A percentile compares a stretch with the other conserved stretches of the same genome.
These are phyloP conservation scores for Drosophila trichaetosa DNA, from an alignment of 2,888 invertebrate genomes.

Conservation along the genomic window DNA sequence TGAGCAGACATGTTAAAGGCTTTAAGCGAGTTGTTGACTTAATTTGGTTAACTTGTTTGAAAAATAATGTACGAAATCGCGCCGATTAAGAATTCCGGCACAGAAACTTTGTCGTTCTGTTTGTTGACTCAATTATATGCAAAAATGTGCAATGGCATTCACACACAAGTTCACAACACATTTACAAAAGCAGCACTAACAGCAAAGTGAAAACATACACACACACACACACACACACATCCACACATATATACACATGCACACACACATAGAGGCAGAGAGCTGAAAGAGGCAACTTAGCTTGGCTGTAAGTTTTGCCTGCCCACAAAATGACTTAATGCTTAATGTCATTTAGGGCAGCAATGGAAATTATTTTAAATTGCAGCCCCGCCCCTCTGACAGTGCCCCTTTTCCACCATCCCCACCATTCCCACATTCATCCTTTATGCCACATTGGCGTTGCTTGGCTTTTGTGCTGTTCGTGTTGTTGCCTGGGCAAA, in stretches of 20 bases:
- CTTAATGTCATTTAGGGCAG: conserved; percentile 75
- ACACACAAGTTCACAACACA: conserved; percentile 5
- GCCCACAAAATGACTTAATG: conserved; percentile 72
- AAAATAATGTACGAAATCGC: background rate
- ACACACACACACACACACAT: conserved; percentile 12
- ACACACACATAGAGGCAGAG: conserved; percentile 16
- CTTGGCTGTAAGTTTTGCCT: conserved; percentile 53
- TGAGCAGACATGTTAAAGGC: background rate
- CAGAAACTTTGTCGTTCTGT: conserved; percentile 30
- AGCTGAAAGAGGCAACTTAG: conserved; percentile 25
- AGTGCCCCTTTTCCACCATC: background rate
- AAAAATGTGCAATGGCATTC: conserved; percentile 60
- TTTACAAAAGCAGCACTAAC: conserved; percentile 22
- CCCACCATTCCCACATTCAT: background rate
- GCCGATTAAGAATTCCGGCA: background rate
- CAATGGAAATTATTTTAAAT: conserved; percentile 73
- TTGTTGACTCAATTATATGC: conserved; percentile 68
- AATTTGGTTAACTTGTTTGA: background rate
- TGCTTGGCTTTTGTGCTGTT: conserved; percentile 22
- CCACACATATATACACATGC: conserved; percentile 10
- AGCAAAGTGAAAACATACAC: conserved; percentile 36
- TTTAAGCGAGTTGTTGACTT: conserved; percentile 1
- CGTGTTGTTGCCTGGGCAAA: conserved; percentile 54
- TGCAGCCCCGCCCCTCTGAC: conserved; percentile 20
- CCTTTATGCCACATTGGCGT: background rate